Base-by-base conservation (phyloP, 2,888 invertebrate genomes). In the Sussaba pulchella region DNA sequence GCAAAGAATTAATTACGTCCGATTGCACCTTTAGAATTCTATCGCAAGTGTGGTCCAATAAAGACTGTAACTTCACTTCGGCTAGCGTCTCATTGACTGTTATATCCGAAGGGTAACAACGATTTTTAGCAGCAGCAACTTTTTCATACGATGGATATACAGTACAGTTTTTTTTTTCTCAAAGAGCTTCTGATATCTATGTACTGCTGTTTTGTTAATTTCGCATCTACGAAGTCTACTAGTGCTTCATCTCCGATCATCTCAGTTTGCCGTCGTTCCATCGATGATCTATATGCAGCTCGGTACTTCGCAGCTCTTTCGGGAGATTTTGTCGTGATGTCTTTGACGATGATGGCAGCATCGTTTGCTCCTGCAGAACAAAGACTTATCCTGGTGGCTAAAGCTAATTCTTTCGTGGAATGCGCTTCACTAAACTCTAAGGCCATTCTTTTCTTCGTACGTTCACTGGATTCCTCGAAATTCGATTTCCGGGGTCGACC, bases 201-300 rank as follows among this genome's bases (percentile, higher is more conserved):
- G 66, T 66, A 66, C 45, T 74, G 74, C 54, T 66, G 54, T 74
- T 57, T 74, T 66, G 66, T 66, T 66, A 74, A 66, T 74, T 74
- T 74, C 26, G 66, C 66, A 52, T 74, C 19, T 31, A 74, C 54
- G 43, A 74, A 67, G 41, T 57, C 66, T 17, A 57, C 54, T 26
- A 66, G 66, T 39, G 74, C 74, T 43, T 67, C 54, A 43, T 74
- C 74, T 54, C 45, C 54, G 36, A 66, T 66, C 66, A 74, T 74
- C 39, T 59, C 36, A 36, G 17, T 9, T 17, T 17, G 63, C 47
- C 63, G 63, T 73, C 50, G 52, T 61, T 47, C 50, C 50, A 50
- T 63, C 47, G 31, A 63, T 50, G 63, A 72, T 72, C 47, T 59
- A 59, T 59, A 71, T 59, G 63, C 72, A 50, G 63, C 39, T 59